Evolutionary conservation across 2,113 vertebrate species (phyloP).

Genomic region (Pedetes capensis): DNA sequence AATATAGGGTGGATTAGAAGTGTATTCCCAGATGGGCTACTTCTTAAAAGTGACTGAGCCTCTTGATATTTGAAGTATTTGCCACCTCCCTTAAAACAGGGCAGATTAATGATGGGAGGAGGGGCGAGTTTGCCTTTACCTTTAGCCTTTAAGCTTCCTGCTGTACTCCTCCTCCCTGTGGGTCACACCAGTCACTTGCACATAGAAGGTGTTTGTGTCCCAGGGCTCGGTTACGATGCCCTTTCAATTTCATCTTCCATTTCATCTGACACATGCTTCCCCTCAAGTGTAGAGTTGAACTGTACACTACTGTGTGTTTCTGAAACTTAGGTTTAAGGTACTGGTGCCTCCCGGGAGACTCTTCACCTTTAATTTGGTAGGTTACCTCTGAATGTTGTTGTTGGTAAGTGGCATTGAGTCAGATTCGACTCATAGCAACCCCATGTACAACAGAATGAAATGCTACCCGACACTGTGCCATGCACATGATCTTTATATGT

Average conservation of each 20-base stretch:
- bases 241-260: background rate
- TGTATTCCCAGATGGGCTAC: conserved; percentile 21
- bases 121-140: background rate
- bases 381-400: background rate
- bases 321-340: background rate
- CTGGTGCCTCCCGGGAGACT: background rate
- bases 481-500: too few relatives aligned
- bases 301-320: background rate
- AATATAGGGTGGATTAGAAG: conserved; percentile 23
- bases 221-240: background rate
- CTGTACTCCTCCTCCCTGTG: background rate
- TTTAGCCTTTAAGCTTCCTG: background rate
- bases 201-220: background rate
- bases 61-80: conserved; percentile 53
- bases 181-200: background rate
- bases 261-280: background rate
- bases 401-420: too few relatives aligned
- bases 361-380: background rate
- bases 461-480: too few relatives aligned
- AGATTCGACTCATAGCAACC: too few relatives aligned
- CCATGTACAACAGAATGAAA: too few relatives aligned
- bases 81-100: background rate
- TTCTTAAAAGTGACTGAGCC: conserved; percentile 44
- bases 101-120: conserved; percentile 18
- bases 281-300: background rate